Conservation (phyloP, 2,888 invertebrate species). For the Gisinianus flammeolus region DNA sequence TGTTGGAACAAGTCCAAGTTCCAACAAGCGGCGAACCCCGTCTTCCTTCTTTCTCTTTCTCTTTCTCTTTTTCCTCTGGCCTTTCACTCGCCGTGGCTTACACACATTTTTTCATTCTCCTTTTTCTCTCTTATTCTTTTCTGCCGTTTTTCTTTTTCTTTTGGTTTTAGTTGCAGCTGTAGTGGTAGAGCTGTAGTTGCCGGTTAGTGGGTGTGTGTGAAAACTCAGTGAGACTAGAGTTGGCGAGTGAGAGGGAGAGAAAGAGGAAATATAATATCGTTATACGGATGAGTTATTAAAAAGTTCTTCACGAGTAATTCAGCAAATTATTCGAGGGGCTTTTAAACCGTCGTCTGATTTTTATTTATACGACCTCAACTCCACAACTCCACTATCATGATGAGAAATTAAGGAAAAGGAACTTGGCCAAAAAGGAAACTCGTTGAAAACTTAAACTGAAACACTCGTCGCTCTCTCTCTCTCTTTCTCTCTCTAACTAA, state of each 20-base stretch:
- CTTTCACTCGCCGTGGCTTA: background rate
- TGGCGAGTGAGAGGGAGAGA: background rate
- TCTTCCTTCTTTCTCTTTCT: conserved; percentile 12
- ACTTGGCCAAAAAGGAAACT: conserved; percentile 9
- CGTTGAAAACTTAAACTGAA: conserved; percentile 15
- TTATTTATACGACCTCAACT: conserved; percentile 45
- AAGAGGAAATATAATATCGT: conserved; percentile 3
- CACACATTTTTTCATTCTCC: conserved; percentile 5
- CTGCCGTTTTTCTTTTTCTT: background rate
- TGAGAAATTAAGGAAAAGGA: conserved; percentile 30
- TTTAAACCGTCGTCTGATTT: conserved; percentile 52
- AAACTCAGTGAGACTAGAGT: background rate
- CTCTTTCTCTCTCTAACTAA: background rate
- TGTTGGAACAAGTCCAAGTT: conserved; percentile 12
- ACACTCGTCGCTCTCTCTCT: background rate
- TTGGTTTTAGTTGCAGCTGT: background rate
- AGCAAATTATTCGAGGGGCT: conserved; percentile 53
- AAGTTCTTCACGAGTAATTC: conserved; percentile 49
- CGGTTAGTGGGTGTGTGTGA: background rate
- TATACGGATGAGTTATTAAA: conserved; percentile 49
- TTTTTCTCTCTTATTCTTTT: background rate
- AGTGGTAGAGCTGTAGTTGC: background rate
- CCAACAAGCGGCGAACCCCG: conserved; percentile 19
- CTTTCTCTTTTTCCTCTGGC: background rate
- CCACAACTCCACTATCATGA: conserved; percentile 23